Base-by-base conservation (phyloP, 2,113 vertebrate genomes). In the Protomyctophum bolini region DNA sequence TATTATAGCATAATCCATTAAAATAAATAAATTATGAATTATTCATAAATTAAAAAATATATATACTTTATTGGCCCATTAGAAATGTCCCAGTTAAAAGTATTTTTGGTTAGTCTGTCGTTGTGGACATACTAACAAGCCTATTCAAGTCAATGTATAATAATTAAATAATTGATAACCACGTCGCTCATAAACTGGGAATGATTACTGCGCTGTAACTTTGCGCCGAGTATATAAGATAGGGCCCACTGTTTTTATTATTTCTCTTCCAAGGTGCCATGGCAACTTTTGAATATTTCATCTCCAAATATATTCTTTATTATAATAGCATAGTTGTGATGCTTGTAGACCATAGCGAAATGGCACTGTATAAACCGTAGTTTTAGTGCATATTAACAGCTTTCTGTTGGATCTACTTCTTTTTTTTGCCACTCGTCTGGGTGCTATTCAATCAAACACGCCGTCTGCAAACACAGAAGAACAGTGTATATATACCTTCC, bases 261-360 rank as follows among this genome's bases (percentile, higher is more conserved):
- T 71, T 65, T 74, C 66, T 49, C 58, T 50, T 57, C 63, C 14
- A 83, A 91, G 88, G 87, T 91, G 90, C 91, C 90, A 92, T 92
- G 90, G 91, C 91, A 92, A 83, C 90, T 91, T 92, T 88, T 87
- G 68, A 87, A 77, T 83, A 84, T 84, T 77, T 86, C 88, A 88
- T 87, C 85, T 81, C 77, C 82, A 76, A 86, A 82, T 88, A 85
- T 85, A 76, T 63, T 69, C 66, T 61, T 60, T 69, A 86, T 68
- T 65, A 75, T 81, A 77, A 58, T 83, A 88, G 90, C 70, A 48
- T 87, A 86, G 87, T 72, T 90, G 87, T 89, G 81, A 91, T 91
- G 90, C 88, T 88, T 86, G 86, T 89, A 87, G 83, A 77, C 69
- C 59, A 73, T 88, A 85, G 86, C 70, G 72, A 59, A 72, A 73